These are phyloP conservation scores for Acronicta psi DNA, from an alignment of 2,888 invertebrate species.

Conservation along the genomic window DNA sequence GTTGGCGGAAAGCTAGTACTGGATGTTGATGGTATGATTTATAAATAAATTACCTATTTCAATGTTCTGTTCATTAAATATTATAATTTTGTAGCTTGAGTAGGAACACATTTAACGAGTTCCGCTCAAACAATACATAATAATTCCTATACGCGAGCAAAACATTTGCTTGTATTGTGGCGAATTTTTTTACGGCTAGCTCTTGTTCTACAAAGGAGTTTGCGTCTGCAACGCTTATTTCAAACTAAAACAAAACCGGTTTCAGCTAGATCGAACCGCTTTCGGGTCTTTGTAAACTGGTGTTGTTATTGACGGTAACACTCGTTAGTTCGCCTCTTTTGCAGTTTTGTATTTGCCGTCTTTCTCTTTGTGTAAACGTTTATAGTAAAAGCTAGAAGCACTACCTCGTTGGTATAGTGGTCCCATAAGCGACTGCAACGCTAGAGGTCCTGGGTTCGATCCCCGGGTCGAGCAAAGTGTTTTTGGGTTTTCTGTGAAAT, in stretches of 20 bases:
- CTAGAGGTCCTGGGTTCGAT: no score
- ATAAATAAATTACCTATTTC: no score
- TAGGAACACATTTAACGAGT: neutral
- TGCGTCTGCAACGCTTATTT: slow-evolving; percentile 23
- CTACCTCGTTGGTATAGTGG: no score
- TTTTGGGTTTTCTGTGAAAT: no score
- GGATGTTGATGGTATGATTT: no score
- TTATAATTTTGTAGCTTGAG: no score
- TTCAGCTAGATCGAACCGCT: slow-evolving; percentile 21
- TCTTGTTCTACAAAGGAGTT: slow-evolving; percentile 26
- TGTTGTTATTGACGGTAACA: slow-evolving; percentile 29
- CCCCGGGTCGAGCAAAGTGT: no score
- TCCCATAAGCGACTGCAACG: no score
- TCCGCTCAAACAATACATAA: neutral
- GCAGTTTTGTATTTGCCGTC: slow-evolving; percentile 9
- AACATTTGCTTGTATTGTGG: neutral
- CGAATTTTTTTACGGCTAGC: neutral
- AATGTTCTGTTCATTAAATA: no score
- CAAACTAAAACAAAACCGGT: slow-evolving; percentile 39
- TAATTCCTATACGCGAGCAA: neutral
- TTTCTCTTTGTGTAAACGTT: slow-evolving; percentile 14
- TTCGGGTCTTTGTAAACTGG: slow-evolving; percentile 17
- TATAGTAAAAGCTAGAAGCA: neutral
- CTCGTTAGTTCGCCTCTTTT: slow-evolving; percentile 34
- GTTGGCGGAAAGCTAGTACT: no score